phyloP scores from a whole-genome alignment of 2,888 invertebrate species.

The Heliconius hortense region DNA sequence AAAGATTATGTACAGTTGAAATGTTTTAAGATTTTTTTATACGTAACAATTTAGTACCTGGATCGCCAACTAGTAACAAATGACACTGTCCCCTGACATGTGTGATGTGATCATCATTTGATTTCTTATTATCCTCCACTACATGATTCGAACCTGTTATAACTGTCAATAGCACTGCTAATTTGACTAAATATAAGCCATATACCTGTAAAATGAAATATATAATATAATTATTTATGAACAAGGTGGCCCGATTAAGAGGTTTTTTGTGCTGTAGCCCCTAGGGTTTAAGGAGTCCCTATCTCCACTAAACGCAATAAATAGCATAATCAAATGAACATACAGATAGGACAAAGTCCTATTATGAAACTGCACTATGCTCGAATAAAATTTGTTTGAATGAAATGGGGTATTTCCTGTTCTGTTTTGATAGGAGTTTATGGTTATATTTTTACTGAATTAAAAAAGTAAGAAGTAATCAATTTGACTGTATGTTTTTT shows the following conservation, averaged over 20 bases:
- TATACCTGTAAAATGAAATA: conserved; percentile 83
- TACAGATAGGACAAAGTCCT: too few relatives aligned
- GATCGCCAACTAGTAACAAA: conserved; percentile 92
- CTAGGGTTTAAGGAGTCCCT: too few relatives aligned
- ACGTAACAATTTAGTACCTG: conserved; percentile 82
- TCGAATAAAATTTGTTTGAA: too few relatives aligned
- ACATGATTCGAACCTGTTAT: conserved; percentile 72
- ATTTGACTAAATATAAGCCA: conserved; percentile 93
- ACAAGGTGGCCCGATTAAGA: neutral
- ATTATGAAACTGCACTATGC: too few relatives aligned
- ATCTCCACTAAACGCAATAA: neutral
- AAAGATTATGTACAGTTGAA: too few relatives aligned
- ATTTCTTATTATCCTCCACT: conserved; percentile 54
- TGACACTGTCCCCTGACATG: conserved; percentile 90
- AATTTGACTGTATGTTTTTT: too few relatives aligned
- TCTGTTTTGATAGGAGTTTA: too few relatives aligned
- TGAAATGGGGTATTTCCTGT: too few relatives aligned
- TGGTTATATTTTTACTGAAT: too few relatives aligned
- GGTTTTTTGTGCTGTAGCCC: neutral
- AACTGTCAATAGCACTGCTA: conserved; percentile 88
- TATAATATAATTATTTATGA: neutral
- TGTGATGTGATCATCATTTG: conserved; percentile 78
- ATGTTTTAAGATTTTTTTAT: neutral
- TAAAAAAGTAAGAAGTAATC: too few relatives aligned
- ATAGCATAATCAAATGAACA: neutral